Base-by-base conservation (phyloP, 2,888 invertebrate genomes). In the Girardia tigrina region DNA sequence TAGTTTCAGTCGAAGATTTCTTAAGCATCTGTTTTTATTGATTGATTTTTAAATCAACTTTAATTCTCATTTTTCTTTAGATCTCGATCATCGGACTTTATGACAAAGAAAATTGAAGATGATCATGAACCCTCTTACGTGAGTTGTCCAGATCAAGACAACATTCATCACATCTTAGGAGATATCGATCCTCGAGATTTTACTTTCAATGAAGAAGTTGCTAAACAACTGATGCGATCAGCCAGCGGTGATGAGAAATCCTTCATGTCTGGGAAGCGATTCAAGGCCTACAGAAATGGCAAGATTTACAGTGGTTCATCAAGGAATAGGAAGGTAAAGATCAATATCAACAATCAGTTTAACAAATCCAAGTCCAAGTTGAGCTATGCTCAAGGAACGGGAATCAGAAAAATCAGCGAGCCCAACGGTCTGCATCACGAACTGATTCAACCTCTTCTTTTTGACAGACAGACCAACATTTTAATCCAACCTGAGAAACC, bases 121-220 rank as follows among this genome's bases (percentile, higher is more conserved):
- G 56, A 56, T 56, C 56, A 56, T 20, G 56, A 56, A 56, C 56
- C 56, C 23, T 56, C 56, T n/a, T 56, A 56, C n/a, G 56, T 56
- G 20, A 56, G 56, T 56, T 56, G 56, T n/a, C 56, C 56, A 56
- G 56, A 56, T 56, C 56, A 56, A n/a, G 56, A 56, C 23, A 56
- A 56, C n/a, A 56, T 56, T 56, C 56, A 56, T n/a, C 56, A 56
- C n/a, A 56, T 56, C n/a, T 56, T 56, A n/a, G 56, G 56, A 12
- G 56, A 56, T n/a, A 8, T 56, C 2, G 56, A 56, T 56, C 56
- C 56, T 56, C 56, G 23, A n/a, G 56, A 56, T 56, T 56, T 56
- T n/a, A n/a, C 56, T 2, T 56, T 56, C n/a, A 56, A 56, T 16
- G 56, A 56, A 12, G 56, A 56, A n/a, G 56, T 56, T 56, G 56